phyloP scores from a whole-genome alignment of 2,113 vertebrate species.

The Excalfactoria chinensis region DNA sequence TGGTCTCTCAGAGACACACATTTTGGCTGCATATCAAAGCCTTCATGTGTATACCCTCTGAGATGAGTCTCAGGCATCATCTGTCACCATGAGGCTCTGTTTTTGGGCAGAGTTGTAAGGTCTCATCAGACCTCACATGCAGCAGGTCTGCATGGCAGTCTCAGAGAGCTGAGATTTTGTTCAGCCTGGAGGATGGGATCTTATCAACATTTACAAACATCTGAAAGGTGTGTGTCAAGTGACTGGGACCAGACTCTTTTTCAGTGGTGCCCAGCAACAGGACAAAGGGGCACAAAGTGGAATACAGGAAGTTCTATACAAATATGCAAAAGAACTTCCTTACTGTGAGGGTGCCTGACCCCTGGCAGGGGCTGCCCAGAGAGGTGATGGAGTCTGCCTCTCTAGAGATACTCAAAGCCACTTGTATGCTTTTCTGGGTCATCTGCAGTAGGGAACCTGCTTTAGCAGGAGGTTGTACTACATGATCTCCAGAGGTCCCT shows the following conservation, averaged over 20 bases:
- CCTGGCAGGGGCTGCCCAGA: neutral
- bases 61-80: neutral
- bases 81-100: neutral
- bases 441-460: neutral
- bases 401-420: neutral
- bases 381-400: neutral
- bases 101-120: neutral
- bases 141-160: neutral
- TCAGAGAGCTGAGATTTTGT: neutral
- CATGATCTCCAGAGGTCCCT: neutral
- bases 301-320: neutral
- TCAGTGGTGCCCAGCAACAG: neutral
- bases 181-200: neutral
- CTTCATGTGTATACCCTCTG: neutral
- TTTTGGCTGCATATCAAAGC: neutral
- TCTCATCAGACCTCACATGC: accelerated
- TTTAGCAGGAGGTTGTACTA: too few species aligned
- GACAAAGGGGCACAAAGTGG: neutral
- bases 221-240: neutral
- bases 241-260: neutral
- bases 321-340: neutral
- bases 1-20: neutral
- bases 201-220: neutral
- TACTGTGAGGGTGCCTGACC: neutral
- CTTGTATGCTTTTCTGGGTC: neutral